Percentiles rank a stretch among this genome's conserved stretches.
phyloP scores from a whole-genome alignment of 2,888 invertebrate genomes.

The Eurytoma adleriae region DNA sequence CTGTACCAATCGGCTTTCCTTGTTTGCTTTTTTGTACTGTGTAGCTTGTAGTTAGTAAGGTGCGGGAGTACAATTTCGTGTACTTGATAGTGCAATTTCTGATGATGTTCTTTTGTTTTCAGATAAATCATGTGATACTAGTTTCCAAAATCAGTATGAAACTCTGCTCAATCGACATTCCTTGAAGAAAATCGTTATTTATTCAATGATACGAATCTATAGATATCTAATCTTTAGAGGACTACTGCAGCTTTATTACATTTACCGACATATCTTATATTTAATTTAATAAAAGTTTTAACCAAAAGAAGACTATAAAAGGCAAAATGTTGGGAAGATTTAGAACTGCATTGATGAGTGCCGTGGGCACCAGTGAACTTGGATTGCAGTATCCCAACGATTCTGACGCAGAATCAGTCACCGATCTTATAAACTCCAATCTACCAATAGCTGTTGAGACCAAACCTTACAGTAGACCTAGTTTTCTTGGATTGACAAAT shows the following conservation, averaged over 20 bases:
- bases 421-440: slow-evolving; percentile 68
- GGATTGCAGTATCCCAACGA: slow-evolving; percentile 70
- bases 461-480: slow-evolving; percentile 73
- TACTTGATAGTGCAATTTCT: neutral
- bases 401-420: slow-evolving; percentile 65
- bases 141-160: slow-evolving; percentile 14
- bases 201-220: neutral
- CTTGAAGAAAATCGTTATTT: slow-evolving; percentile 31
- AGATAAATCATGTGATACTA: slow-evolving; percentile 48
- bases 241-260: slow-evolving; percentile 21
- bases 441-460: slow-evolving; percentile 67
- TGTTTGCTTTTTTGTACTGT: too few relatives aligned
- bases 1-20: too few relatives aligned
- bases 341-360: slow-evolving; percentile 81
- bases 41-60: neutral
- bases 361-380: slow-evolving; percentile 78
- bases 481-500: slow-evolving; percentile 71
- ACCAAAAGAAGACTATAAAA: neutral
- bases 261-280: slow-evolving; percentile 24
- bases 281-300: neutral
- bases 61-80: neutral
- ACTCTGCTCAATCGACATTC: slow-evolving; percentile 40
- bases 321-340: slow-evolving; percentile 80
- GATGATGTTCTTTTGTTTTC: slow-evolving; percentile 22
- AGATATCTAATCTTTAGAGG: neutral